Conservation (phyloP, 2,797 vertebrate species). For the Gallinago solitaria region DNA sequence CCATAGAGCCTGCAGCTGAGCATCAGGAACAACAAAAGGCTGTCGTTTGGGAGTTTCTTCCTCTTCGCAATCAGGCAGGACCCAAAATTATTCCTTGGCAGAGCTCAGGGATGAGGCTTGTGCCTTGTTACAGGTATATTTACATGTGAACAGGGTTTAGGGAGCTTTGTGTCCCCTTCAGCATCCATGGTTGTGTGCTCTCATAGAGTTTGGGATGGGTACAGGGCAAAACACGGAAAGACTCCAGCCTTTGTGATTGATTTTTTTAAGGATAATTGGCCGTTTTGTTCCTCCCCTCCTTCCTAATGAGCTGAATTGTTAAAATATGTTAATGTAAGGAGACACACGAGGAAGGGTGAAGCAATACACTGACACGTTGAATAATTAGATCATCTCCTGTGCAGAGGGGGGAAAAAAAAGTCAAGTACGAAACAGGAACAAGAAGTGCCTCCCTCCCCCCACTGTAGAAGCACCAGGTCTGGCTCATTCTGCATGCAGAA, state of each 20-base stretch:
- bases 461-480: conserved; percentile 11
- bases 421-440: conserved; percentile 67
- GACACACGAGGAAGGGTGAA: conserved; percentile 24
- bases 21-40: conserved; percentile 34
- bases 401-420: conserved; percentile 13
- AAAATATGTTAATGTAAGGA: conserved; percentile 60
- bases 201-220: neutral
- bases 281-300: neutral
- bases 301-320: conserved; percentile 49
- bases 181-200: neutral
- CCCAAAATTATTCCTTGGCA: neutral
- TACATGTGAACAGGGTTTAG: neutral
- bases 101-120: neutral
- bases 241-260: neutral
- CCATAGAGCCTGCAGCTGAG: conserved; percentile 17
- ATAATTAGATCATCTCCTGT: conserved; percentile 65
- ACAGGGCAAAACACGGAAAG: neutral
- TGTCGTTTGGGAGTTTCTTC: neutral
- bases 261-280: conserved; percentile 43
- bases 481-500: conserved; percentile 50
- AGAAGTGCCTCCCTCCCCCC: conserved; percentile 45
- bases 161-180: neutral
- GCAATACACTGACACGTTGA: conserved; percentile 51
- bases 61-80: neutral
- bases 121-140: neutral